Conservation (phyloP, 2,797 vertebrate genomes). For the Neosilurus hyrtlii region DNA sequence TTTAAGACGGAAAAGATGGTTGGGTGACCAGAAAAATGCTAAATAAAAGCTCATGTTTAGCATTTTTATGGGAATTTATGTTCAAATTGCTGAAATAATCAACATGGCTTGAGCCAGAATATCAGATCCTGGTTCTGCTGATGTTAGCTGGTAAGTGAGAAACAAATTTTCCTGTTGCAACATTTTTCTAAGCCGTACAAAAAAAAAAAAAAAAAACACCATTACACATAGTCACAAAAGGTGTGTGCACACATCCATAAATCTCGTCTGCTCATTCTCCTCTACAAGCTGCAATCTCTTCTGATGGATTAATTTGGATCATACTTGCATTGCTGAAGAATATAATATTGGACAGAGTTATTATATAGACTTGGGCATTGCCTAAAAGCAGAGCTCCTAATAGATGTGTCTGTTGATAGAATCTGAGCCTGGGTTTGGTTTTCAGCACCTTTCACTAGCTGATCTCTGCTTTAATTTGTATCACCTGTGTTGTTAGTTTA, state of each 20-base stretch:
- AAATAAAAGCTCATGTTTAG: constrained; percentile 52
- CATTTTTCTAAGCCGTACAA: neutral
- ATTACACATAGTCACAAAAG: neutral
- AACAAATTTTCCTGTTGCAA: neutral
- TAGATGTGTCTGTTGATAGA: no score
- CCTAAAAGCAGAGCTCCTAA: no score
- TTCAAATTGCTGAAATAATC: constrained; percentile 1
- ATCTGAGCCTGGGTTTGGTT: no score
- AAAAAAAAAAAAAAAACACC: neutral
- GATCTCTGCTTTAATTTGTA: no score
- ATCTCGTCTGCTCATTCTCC: neutral
- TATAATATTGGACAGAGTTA: neutral
- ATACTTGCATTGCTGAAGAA: neutral
- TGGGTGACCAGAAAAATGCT: constrained; percentile 41
- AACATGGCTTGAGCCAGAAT: neutral
- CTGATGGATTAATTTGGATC: neutral
- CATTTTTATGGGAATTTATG: constrained; percentile 41
- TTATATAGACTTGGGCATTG: no score
- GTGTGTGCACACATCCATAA: no score
- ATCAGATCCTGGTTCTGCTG: constrained; percentile 9
- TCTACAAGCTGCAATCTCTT: neutral
- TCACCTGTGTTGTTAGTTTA: no score
- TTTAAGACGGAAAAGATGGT: constrained; percentile 52
- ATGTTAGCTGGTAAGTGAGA: constrained; percentile 15
- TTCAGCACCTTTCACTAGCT: no score